A percentile compares a stretch with the other conserved stretches of the same genome.
phyloP scores from a whole-genome alignment of 2,797 vertebrate genomes.

The Silurus lanzhouensis region DNA sequence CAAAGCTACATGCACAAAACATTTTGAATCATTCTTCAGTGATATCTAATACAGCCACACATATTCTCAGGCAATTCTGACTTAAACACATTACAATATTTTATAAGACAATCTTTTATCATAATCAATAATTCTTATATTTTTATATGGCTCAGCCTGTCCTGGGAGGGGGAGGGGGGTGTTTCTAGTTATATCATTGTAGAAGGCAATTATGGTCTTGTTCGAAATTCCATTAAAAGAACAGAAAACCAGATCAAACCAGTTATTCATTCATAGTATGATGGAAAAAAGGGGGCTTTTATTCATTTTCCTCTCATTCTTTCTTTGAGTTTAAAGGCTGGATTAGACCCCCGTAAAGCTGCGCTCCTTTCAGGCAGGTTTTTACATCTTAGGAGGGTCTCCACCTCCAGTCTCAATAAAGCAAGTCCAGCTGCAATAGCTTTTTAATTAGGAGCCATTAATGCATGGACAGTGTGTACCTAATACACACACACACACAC shows the following conservation, averaged over 20 bases:
- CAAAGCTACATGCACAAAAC: background rate
- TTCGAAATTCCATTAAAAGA: constrained; percentile 48
- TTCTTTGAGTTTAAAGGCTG: constrained; percentile 64
- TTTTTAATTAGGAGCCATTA: constrained; percentile 64
- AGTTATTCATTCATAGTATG: constrained; percentile 46
- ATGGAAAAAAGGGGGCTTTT: constrained; percentile 52
- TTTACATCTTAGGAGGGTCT: constrained; percentile 62
- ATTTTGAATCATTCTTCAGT: background rate
- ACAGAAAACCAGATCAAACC: constrained; percentile 61
- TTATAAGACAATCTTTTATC: no score
- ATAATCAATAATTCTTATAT: background rate
- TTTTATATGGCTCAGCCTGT: background rate
- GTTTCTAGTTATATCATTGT: constrained; percentile 6
- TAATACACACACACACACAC: constrained; percentile 13
- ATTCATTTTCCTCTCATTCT: constrained; percentile 53
- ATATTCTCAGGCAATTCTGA: background rate
- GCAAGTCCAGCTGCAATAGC: constrained; percentile 62
- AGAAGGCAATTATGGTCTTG: constrained; percentile 34
- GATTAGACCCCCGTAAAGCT: constrained; percentile 71
- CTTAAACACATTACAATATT: background rate
- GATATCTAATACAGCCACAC: background rate
- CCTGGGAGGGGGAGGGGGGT: no score
- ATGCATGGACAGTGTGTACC: constrained; percentile 49
- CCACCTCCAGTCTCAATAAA: constrained; percentile 68
- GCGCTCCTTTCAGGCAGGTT: constrained; percentile 66